phyloP scores from a whole-genome alignment of 2,797 vertebrate genomes.

The Lateolabrax maculatus region DNA sequence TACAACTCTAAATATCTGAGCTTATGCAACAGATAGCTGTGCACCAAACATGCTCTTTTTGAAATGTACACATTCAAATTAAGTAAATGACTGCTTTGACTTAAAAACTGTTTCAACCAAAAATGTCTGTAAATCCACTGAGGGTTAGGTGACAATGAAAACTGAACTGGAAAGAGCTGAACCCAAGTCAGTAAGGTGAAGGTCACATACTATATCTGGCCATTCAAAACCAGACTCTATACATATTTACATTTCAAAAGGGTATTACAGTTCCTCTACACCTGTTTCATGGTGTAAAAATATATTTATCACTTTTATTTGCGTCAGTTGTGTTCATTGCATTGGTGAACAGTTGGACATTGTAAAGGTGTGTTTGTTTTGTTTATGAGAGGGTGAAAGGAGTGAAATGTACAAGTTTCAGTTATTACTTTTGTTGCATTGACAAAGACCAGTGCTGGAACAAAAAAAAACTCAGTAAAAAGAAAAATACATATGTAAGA shows the following conservation, averaged over 20 bases:
- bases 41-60: too few relatives aligned
- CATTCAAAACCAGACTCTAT: not conserved
- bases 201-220: not conserved
- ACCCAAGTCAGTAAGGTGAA: not conserved
- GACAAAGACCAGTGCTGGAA: not conserved
- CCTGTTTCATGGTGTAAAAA: not conserved
- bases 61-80: too few relatives aligned
- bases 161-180: too few relatives aligned
- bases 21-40: not conserved
- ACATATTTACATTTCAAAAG: not conserved
- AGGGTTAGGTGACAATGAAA: not conserved
- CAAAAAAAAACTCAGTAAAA: not conserved
- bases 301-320: not conserved
- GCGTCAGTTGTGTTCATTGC: not conserved
- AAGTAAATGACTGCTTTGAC: not conserved
- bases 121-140: not conserved
- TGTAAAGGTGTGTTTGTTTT: not conserved
- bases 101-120: not conserved
- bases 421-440: not conserved
- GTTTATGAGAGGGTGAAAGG: not conserved
- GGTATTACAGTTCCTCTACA: not conserved
- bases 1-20: not conserved
- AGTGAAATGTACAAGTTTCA: not conserved
- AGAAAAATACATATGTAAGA: too few relatives aligned
- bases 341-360: not conserved